Evolutionary conservation across 2,797 vertebrate genomes (phyloP).

Genomic region (Gadopsis marmoratus): DNA sequence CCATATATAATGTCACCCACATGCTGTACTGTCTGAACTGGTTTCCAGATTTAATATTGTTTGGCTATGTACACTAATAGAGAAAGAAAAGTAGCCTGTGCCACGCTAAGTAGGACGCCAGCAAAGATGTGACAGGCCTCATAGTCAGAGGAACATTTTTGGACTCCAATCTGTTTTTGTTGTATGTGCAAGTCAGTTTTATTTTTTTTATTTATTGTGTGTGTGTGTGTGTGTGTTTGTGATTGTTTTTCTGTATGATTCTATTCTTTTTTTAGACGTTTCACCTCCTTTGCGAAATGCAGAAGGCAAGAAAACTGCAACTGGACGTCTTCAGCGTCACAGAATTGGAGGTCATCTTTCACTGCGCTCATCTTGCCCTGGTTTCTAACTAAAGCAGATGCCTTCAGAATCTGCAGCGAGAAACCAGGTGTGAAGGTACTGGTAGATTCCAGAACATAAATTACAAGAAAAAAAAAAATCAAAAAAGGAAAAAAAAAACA

Average conservation of each 20-base stretch:
- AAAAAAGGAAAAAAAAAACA: constrained; percentile 69
- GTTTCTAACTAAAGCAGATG: constrained; percentile 56
- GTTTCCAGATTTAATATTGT: constrained; percentile 26
- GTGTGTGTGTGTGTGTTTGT: background rate
- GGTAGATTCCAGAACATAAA: constrained; percentile 73
- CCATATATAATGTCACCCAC: background rate
- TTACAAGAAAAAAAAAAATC: constrained; percentile 65
- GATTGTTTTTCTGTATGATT: background rate
- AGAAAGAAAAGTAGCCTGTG: constrained; percentile 14
- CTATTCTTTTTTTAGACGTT: constrained; percentile 24
- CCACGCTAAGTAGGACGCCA: constrained; percentile 12
- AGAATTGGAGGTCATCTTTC: constrained; percentile 61
- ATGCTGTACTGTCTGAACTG: background rate
- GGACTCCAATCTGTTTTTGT: constrained; percentile 15
- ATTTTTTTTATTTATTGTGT: constrained; percentile 7
- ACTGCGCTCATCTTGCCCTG: constrained; percentile 53
- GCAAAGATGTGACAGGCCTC: constrained; percentile 18
- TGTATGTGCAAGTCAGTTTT: constrained; percentile 22
- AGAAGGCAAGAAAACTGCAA: constrained; percentile 35
- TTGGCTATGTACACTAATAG: background rate
- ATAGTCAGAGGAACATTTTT: constrained; percentile 17
- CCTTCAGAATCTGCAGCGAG: constrained; percentile 61
- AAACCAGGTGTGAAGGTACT: constrained; percentile 66
- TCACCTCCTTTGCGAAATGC: constrained; percentile 28
- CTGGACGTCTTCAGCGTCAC: constrained; percentile 36